Base-by-base conservation (phyloP, 1,140 invertebrate species). In the Drosophila watanabei region DNA sequence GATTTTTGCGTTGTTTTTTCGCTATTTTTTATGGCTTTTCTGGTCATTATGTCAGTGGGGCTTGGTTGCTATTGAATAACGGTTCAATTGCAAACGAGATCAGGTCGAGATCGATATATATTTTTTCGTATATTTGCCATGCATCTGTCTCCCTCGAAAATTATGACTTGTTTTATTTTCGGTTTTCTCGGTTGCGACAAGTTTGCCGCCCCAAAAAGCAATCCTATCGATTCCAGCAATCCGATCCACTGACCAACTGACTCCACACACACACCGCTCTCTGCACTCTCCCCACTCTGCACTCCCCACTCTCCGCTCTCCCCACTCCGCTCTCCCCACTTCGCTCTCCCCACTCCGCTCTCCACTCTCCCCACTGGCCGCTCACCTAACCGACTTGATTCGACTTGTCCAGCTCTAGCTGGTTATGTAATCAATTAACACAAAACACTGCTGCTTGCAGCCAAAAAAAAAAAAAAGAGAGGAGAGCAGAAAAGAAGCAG, bases 351-450 rank as follows among this genome's bases (percentile, higher is more conserved):
- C n/a, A n/a, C n/a, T n/a, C n/a, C n/a, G n/a, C n/a, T n/a, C n/a
- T n/a, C n/a, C n/a, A n/a, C n/a, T n/a, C n/a, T 14, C 20, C 4
- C 30, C 30, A 30, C 54, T 57, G 6, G 30, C n/a, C 51, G 7
- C 41, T 43, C n/a, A 20, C 46, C 46, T 7, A 0, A 5, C 30
- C 59, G 58, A 30, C 66, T 48, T 18, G 43, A 30, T 35, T 41
- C 45, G 49, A 32, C 10, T 52, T 33, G 49, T 30, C 61, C 37
- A 45, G 20, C 52, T 9, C 5, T 6, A 24, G 86, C 41, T 46
- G 61, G 79, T 89, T 89, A 89, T 89, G 86, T 79, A 89, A 89
- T 90, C 82, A 89, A 89, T 89, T 89, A 89, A 89, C 86, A 90
- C 81, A 76, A 89, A 84, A 54, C 33, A 56, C 61, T 20, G 56